phyloP scores from a whole-genome alignment of 2,113 vertebrate genomes.

The Cyphomyrus discorhynchus region DNA sequence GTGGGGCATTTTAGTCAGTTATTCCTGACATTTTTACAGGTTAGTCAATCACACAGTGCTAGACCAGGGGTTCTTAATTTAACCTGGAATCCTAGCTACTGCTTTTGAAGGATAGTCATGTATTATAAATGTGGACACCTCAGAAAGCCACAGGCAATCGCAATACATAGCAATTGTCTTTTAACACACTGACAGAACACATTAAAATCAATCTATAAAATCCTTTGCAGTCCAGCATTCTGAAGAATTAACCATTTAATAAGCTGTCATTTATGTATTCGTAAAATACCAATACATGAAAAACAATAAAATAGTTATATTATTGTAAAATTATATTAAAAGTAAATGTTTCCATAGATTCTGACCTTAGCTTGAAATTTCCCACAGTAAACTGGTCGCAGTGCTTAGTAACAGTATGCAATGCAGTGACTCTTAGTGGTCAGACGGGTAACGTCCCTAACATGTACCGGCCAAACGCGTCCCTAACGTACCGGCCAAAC shows the following conservation, averaged over 20 bases:
- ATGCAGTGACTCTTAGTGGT: neutral
- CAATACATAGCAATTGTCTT: neutral
- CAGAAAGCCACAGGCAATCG: neutral
- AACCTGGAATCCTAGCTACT: neutral
- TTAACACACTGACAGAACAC: neutral
- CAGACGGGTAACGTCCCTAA: neutral
- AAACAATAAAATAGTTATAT: neutral
- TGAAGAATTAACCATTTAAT: neutral
- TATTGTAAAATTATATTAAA: neutral
- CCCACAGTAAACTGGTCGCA: neutral
- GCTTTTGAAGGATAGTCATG: neutral
- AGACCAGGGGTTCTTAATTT: neutral
- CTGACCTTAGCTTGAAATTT: neutral
- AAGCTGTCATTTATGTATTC: neutral
- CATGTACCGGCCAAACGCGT: neutral
- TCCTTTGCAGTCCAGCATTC: neutral
- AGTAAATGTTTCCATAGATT: neutral
- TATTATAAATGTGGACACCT: neutral
- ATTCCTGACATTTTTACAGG: neutral
- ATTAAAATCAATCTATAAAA: neutral
- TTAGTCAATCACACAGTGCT: neutral
- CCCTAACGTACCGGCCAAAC: neutral
- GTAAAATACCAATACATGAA: neutral
- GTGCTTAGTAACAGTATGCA: neutral
- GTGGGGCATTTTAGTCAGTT: neutral